A percentile compares a stretch with the other conserved stretches of the same genome.
Evolutionary conservation across 2,797 vertebrate species (phyloP).

Genomic region (Decapterus maruadsi): DNA sequence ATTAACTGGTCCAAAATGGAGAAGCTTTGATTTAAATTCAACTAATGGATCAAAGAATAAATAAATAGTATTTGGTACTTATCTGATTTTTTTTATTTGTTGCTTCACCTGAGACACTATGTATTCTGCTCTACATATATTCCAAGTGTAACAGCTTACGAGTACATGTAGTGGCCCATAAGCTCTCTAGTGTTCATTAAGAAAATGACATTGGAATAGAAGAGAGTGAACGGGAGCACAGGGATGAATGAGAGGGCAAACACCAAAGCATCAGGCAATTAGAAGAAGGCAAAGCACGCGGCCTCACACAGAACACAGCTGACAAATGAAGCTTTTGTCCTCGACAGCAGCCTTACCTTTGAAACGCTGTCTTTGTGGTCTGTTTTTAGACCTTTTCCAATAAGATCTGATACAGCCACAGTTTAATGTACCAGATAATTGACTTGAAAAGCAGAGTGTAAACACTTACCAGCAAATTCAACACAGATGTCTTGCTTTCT

Average conservation of each 20-base stretch:
- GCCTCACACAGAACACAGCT: slow-evolving; percentile 26
- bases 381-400: slow-evolving; percentile 16
- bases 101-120: background rate
- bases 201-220: slow-evolving; percentile 14
- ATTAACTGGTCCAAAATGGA: background rate
- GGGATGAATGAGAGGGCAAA: slow-evolving; percentile 22
- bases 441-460: slow-evolving; percentile 15
- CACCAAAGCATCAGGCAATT: slow-evolving; percentile 37
- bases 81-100: background rate
- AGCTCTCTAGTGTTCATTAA: background rate
- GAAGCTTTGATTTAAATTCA: background rate
- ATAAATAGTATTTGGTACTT: background rate
- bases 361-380: slow-evolving; percentile 30
- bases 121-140: background rate
- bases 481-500: slow-evolving; percentile 26
- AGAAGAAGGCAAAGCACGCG: slow-evolving; percentile 11
- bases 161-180: background rate
- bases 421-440: slow-evolving; percentile 14
- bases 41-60: background rate
- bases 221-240: slow-evolving; percentile 7
- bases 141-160: slow-evolving; percentile 2
- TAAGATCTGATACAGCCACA: slow-evolving; percentile 13
- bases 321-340: slow-evolving; percentile 43
- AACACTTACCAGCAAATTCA: slow-evolving; percentile 48
- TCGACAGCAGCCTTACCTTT: slow-evolving; percentile 57